Conservation (phyloP, 2,797 vertebrate species). For the Pterois miles region DNA sequence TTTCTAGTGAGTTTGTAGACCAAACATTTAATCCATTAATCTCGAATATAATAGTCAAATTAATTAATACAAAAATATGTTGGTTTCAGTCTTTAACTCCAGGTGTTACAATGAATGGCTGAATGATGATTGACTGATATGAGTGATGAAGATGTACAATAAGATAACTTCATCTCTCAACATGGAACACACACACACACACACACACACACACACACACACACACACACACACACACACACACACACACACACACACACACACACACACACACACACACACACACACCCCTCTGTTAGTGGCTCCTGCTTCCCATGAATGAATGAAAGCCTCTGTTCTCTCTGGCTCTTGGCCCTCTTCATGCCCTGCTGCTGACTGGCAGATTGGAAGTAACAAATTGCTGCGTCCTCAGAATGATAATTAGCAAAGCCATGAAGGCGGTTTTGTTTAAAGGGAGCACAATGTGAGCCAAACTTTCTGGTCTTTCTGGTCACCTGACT, state of each 20-base stretch:
- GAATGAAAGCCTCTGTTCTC: conserved; percentile 87
- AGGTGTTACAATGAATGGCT: neutral
- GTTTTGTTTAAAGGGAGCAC: conserved; percentile 91
- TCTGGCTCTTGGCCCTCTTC: conserved; percentile 92
- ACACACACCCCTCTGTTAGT: conserved; percentile 46
- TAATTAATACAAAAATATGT: neutral
- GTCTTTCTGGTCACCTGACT: conserved; percentile 84
- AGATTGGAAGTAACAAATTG: conserved; percentile 99
- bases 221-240: conserved; percentile 15
- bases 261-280: conserved; percentile 34
- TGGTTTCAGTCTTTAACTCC: neutral
- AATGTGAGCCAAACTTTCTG: conserved; percentile 86
- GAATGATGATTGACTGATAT: conserved; percentile 21
- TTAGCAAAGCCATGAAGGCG: conserved; percentile 95
- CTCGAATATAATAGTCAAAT: neutral
- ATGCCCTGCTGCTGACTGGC: conserved; percentile 90
- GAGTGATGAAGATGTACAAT: conserved; percentile 47
- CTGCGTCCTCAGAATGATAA: conserved; percentile 99
- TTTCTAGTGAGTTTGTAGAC: neutral
- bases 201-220: conserved; percentile 6
- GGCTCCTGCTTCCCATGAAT: conserved; percentile 70
- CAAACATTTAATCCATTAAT: neutral
- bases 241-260: conserved; percentile 23
- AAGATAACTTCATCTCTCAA: conserved; percentile 45
- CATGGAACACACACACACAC: neutral